Conservation (phyloP, 2,888 invertebrate genomes). For the Standfussiana lucernea region DNA sequence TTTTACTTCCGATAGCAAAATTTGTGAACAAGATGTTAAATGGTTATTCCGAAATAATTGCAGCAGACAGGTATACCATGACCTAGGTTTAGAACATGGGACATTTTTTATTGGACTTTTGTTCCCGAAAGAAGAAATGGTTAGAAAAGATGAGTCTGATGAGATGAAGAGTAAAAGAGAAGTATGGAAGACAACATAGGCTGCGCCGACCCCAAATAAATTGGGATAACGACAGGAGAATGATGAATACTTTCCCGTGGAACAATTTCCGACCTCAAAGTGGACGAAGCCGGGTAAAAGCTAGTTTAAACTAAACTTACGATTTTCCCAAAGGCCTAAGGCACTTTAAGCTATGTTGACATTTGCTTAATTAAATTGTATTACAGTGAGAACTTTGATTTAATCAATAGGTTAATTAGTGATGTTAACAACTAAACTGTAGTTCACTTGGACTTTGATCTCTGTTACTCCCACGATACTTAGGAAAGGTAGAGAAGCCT, state of each 20-base stretch:
- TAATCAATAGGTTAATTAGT: conserved; percentile 39
- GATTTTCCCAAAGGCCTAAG: neutral
- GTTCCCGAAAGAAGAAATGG: neutral
- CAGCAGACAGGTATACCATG: neutral
- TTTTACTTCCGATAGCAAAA: conserved; percentile 62
- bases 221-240: neutral
- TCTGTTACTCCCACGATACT: neutral
- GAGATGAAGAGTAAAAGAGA: neutral
- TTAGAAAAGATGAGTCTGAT: neutral
- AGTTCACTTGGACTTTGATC: neutral
- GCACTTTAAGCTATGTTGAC: conserved; percentile 11
- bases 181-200: neutral
- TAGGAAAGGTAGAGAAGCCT: neutral
- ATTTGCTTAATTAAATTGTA: conserved; percentile 39
- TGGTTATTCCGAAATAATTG: neutral
- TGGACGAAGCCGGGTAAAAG: neutral
- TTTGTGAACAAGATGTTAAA: conserved; percentile 18
- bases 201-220: neutral
- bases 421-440: conserved; percentile 5
- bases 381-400: conserved; percentile 20
- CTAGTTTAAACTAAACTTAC: neutral
- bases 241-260: neutral
- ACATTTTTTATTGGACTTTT: too few species aligned
- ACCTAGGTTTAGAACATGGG: neutral
- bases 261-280: neutral